Conservation (phyloP, 2,797 vertebrate genomes). For the Varecia variegata region DNA sequence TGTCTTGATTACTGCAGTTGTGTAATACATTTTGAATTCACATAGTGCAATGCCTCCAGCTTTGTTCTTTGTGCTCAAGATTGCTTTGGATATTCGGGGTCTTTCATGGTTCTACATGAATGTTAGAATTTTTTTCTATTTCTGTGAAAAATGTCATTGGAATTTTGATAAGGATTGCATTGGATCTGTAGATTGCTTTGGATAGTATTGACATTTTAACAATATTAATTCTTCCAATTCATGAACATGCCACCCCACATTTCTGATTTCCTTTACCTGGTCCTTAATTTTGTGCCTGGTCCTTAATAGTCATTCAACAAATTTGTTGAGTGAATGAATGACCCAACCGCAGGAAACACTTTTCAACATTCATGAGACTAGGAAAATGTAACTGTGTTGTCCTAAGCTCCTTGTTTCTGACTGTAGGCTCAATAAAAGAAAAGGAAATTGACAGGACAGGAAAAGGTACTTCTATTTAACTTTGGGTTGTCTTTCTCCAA, state of each 20-base stretch:
- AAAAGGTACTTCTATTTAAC: slow-evolving; percentile 77
- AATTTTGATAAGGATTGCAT: neutral
- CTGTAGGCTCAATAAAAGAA: slow-evolving; percentile 55
- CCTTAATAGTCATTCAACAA: neutral
- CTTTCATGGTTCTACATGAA: neutral
- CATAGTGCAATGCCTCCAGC: neutral
- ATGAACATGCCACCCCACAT: neutral
- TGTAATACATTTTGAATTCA: neutral
- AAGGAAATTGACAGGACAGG: slow-evolving; percentile 68
- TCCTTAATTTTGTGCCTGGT: neutral
- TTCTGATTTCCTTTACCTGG: neutral
- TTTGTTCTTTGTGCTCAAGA: neutral
- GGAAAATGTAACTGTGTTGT: neutral
- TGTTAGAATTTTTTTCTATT: neutral
- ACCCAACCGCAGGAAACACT: neutral
- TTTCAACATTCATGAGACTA: neutral
- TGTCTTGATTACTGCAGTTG: neutral
- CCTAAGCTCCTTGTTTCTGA: neutral
- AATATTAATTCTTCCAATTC: neutral
- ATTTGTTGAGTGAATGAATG: neutral
- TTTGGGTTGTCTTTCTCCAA: slow-evolving; percentile 74
- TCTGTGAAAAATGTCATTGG: neutral
- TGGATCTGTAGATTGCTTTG: neutral
- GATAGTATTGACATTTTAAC: neutral
- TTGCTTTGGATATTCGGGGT: neutral